Evolutionary conservation across 1,140 invertebrate species (phyloP), one percentile per base, ranked within the genome.

Genomic region (Potamilus streckersoni): DNA sequence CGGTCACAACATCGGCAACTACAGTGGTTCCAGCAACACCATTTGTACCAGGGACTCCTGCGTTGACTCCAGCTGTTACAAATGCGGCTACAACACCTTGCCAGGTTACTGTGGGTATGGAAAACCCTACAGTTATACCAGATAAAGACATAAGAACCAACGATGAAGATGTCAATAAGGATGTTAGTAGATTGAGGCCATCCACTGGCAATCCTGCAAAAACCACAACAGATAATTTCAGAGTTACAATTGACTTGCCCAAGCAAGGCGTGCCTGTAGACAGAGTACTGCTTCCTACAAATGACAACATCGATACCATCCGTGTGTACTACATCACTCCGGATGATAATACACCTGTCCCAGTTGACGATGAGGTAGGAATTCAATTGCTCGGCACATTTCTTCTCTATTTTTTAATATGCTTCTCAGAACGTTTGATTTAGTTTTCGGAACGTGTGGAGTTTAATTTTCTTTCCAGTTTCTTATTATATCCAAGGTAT

Each of bases 51-150:
- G 27, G 27, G 1, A 31, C 27, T 4, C 27, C 27, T 31, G 27
- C 27, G 2, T 31, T 31, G 2, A 31, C 27, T 31, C 27, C 27
- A 31, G 27, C 27, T 31, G 27, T 31, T 31, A 31, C 27, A 1
- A 31, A 1, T 31, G 20, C 60, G 17, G 20, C 20, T 49, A 64
- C 63, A 67, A 73, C 71, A 14, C 27, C 49, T 11, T 73, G 71
- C 49, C 59, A 64, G 20, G 57, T 73, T 6, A 57, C 15, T 3
- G 71, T 67, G 49, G 71, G 71, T 20, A 73, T 73, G 71, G 56
- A 73, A 56, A 56, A 67, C 14, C 71, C 71, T 13, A 27, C 66
- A 60, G 66, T 13, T 60, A 73, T 73, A 19, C 71, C 71, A 59
- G 27, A 67, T 19, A 61, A 23, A 49, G 61, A 73, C 19, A 73